These are phyloP conservation scores for Malurus elegans DNA, from an alignment of 2,113 vertebrate species.

Conservation along the genomic window DNA sequence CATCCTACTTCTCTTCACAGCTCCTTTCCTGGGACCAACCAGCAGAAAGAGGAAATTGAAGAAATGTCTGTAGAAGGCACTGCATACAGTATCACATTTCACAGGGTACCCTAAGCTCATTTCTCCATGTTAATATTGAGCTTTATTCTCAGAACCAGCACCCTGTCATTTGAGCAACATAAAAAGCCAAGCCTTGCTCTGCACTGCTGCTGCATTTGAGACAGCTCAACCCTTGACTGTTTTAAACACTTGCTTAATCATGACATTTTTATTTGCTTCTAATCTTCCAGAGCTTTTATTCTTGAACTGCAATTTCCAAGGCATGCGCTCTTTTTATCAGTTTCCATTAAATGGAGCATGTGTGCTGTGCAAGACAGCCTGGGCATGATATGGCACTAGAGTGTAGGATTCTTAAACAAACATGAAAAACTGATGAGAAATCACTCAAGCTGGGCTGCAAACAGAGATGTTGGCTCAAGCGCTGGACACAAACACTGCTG, in stretches of 20 bases:
- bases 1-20: not conserved
- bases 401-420: not conserved
- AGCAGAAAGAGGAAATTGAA: not conserved
- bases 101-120: not conserved
- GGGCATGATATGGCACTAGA: not conserved
- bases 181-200: not conserved
- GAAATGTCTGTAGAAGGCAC: not conserved
- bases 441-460: not conserved
- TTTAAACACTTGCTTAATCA: slow-evolving; percentile 18
- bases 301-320: not conserved
- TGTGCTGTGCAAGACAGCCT: not conserved
- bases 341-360: not conserved
- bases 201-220: not conserved
- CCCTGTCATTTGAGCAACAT: not conserved
- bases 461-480: not conserved
- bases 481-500: rapidly evolving
- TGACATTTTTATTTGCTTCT: slow-evolving; percentile 38
- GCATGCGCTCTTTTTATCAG: not conserved
- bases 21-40: not conserved
- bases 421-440: not conserved
- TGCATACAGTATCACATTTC: not conserved
- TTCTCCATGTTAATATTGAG: not conserved
- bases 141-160: not conserved
- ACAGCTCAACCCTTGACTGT: not conserved
- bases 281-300: slow-evolving; percentile 18